These are phyloP conservation scores for Crossaster papposus DNA, from an alignment of 53 echinoderm and acorn worm genomes.

Conservation along the genomic window DNA sequence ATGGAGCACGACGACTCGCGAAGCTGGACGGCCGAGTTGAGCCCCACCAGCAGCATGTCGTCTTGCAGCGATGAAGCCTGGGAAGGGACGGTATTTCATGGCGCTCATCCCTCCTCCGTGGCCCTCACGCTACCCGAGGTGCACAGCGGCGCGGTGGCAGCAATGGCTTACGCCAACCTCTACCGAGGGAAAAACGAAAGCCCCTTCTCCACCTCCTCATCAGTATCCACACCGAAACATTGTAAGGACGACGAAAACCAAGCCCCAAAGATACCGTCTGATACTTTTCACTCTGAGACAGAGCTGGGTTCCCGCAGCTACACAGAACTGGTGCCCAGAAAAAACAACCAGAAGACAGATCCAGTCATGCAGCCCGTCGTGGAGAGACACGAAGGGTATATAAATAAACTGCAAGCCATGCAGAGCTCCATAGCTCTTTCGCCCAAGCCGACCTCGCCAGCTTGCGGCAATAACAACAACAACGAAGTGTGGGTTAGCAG, in stretches of 20 bases:
- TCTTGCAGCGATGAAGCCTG: slow-evolving; percentile 64
- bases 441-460: slow-evolving; percentile 43
- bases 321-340: slow-evolving; percentile 81
- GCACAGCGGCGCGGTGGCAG: slow-evolving; percentile 87
- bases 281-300: slow-evolving; percentile 26
- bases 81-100: slow-evolving; percentile 48
- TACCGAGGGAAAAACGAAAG: slow-evolving; percentile 82
- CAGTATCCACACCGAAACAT: neutral
- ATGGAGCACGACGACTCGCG: slow-evolving; percentile 13
- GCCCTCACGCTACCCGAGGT: slow-evolving; percentile 90
- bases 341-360: slow-evolving; percentile 33
- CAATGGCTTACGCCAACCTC: slow-evolving; percentile 93
- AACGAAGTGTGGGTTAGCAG: slow-evolving; percentile 36
- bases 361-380: slow-evolving; percentile 7
- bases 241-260: slow-evolving; percentile 8
- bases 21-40: slow-evolving; percentile 56
- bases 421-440: slow-evolving; percentile 22
- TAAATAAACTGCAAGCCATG: slow-evolving; percentile 31
- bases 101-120: slow-evolving; percentile 59
- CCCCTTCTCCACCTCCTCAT: slow-evolving; percentile 8
- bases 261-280: slow-evolving; percentile 7
- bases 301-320: slow-evolving; percentile 68
- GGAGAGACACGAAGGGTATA: slow-evolving; percentile 30
- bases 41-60: slow-evolving; percentile 61
- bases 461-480: slow-evolving; percentile 33